Base-by-base conservation (phyloP, 2,888 invertebrate genomes). In the Oligia latruncula region DNA sequence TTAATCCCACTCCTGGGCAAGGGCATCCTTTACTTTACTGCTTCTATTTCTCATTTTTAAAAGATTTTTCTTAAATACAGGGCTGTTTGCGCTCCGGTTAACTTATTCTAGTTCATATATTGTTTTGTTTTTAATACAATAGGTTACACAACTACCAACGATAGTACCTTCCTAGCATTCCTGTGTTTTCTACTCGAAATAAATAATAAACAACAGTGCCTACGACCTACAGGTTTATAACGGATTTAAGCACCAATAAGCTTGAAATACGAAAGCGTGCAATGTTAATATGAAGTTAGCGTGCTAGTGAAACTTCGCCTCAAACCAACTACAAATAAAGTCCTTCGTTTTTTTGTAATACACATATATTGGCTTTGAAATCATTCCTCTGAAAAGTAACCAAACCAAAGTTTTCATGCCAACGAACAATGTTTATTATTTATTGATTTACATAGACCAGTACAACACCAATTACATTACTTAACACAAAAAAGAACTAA, bases 271-370 rank as follows among this genome's bases (percentile, higher is more conserved):
- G 65, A 43, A 80, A 74, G 67, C 80, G 60, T 55, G 60, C 66
- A 62, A 73, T n/a, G 35, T 80, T 80, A 67, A 80, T 67, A 80
- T 43, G 60, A 72, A 80, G 52, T 68, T 80, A 46, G 74, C 74
- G 67, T 81, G 67, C 55, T 46, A 40, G 23, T 35, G 35, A 55
- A 67, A 20, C 40, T 55, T 62, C 8, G 3, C 20, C 43, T 3
- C 8, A 35, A 60, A 43, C 20, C 49, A 49, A 55, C 55, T 15
- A 43, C 23, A 40, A 40, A 40, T 62, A 4, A 79, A 55, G 20
- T 23, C 11, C 8, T 74, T 35, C 1, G 11, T 43, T 40, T 74
- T 75, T 55, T 23, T 55, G 65, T 6, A 29, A 71, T 29, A 29
- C 1, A 23, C 20, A 0, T 20, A 29, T 20, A 23, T 46, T 23